A percentile compares a stretch with the other conserved stretches of the same genome.
These are phyloP conservation scores for Nephrotoma flavescens DNA, from an alignment of 2,888 invertebrate genomes.

Conservation along the genomic window DNA sequence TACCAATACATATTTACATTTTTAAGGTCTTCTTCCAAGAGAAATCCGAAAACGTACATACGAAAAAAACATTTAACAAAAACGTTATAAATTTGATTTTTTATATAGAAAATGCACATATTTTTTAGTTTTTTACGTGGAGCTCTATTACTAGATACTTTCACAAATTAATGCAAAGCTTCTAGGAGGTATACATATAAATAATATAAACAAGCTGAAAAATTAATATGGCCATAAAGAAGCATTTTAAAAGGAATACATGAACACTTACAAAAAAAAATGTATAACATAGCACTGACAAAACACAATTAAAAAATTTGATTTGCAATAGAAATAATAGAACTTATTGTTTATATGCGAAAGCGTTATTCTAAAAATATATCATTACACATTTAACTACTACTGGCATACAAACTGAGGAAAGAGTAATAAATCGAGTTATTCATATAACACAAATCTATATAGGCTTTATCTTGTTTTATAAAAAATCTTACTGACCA, in stretches of 20 bases:
- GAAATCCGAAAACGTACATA: neutral
- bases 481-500: conserved; percentile 48
- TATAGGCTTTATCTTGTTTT: neutral
- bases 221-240: neutral
- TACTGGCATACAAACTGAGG: neutral
- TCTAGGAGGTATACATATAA: neutral
- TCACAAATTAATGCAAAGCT: neutral
- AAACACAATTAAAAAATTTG: neutral
- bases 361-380: neutral
- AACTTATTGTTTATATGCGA: neutral
- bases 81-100: neutral
- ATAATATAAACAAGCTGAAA: neutral
- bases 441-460: neutral
- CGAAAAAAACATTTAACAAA: neutral
- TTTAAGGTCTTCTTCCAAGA: neutral
- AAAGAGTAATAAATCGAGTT: neutral
- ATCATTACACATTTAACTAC: neutral
- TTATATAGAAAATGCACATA: neutral
- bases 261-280: neutral
- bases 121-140: neutral
- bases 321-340: neutral
- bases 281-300: neutral
- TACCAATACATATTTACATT: neutral
- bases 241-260: neutral
- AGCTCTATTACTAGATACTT: neutral